Evolutionary conservation across 2,113 vertebrate species (phyloP), one percentile per base, ranked within the genome.

Genomic region (Aphyosemion australe): DNA sequence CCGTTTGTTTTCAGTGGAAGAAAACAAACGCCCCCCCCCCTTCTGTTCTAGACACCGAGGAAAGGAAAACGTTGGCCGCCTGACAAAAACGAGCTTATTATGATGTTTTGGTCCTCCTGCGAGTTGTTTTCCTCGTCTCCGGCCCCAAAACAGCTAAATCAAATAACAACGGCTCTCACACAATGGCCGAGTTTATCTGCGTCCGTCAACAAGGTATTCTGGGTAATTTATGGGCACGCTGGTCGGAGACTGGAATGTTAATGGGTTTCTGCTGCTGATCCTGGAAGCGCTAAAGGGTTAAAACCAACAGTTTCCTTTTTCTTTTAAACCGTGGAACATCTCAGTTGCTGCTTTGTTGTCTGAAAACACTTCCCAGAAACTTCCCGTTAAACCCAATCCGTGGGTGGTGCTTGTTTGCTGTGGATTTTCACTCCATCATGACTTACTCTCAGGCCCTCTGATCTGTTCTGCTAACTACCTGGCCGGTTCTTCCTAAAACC

Each of bases 221-320:
- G 47, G 21, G 61, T 84, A 84, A 87, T 90, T 89, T 87, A 87
- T 51, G 77, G 86, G 76, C 58, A 78, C 69, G 76, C 69, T 64
- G 53, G 72, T 79, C 68, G 58, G 81, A 61, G 51, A 42, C 45
- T 57, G 87, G 90, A 91, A 92, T 89, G 87, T 89, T 90, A 87
- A 92, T 85, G 80, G 64, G 9, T 72, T 78, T 69, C 60, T 56
- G 52, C 42, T 52, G 70, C 62, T 67, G 67, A 39, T 55, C 48
- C 15, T 37, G n/a, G 61, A 5, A n/a, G 21, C 8, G n/a, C 21
- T 12, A 19, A n/a, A 10, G 5, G 8, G 18, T 51, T 49, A 34
- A 48, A 34, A 10, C 43, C 15, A 4, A 5, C 8, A 8, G 5
- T 47, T 26, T 6, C n/a, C 26, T 0, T 20, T 19, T 12, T 43